Conservation (phyloP, 1,140 invertebrate species). For the Atta cephalotes region DNA sequence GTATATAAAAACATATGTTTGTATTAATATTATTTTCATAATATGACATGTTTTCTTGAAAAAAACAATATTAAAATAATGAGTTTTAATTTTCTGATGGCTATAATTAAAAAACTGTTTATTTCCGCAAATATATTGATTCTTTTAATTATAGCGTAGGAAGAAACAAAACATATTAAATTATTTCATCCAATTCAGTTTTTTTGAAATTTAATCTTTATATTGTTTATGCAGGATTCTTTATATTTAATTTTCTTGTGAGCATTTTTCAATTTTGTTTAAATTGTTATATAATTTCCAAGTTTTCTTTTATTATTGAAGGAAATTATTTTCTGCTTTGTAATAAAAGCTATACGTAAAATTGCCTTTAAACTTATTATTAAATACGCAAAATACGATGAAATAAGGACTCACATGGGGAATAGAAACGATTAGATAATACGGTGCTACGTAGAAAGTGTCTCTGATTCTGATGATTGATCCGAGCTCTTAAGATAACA, state of each 20-base stretch:
- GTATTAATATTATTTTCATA: too few relatives aligned
- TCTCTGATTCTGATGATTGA: constrained; percentile 53
- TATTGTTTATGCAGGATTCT: not conserved
- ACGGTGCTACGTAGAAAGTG: not conserved
- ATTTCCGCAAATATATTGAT: too few relatives aligned
- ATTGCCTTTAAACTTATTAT: constrained; percentile 20
- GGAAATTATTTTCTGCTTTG: not conserved
- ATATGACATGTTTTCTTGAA: too few relatives aligned
- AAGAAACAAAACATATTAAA: too few relatives aligned
- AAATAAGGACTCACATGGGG: not conserved
- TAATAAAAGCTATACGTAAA: constrained; percentile 1
- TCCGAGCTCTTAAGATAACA: constrained; percentile 61
- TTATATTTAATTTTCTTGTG: not conserved
- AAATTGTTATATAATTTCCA: not conserved
- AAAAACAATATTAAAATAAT: too few relatives aligned
- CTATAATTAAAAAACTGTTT: too few relatives aligned
- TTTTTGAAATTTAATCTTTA: too few relatives aligned
- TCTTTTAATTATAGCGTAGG: too few relatives aligned
- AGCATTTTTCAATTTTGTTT: not conserved
- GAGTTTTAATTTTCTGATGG: too few relatives aligned
- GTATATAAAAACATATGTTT: too few relatives aligned
- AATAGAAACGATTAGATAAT: not conserved
- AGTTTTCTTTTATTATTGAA: not conserved
- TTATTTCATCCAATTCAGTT: too few relatives aligned
- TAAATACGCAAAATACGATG: not conserved